Base-by-base conservation (phyloP, 2,113 vertebrate genomes). In the Actenoides lindsayi region DNA sequence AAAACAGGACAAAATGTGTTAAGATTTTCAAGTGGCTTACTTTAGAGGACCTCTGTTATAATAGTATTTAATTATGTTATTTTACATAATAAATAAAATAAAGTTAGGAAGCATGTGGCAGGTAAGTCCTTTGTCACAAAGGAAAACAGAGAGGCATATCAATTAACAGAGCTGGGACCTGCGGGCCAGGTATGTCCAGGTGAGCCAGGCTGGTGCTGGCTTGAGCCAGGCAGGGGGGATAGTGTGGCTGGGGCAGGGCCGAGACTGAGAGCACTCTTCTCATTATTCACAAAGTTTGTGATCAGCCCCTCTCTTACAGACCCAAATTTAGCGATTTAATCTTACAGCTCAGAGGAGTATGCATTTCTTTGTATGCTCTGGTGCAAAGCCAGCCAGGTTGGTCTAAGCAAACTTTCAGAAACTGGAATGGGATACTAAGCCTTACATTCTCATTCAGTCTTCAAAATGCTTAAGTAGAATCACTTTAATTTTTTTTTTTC, bases 141-240 rank as follows among this genome's bases (percentile, higher is more conserved):
- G 6, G 2, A 75, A 73, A 60, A 13, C 6, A 19, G 2, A 51
- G 41, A 57, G 8, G 5, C 21, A 60, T 11, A 39, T 14, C 54
- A 44, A 2, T 50, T 46, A 30, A 19, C 25, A 60, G 6, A 31
- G 9, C 23, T n/a, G 19, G 11, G 23, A 19, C 6, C 2, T 17
- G 16, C 0, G 0, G 4, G 9, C 44, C 24, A 31, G 11, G 3
- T 10, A 20, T 51, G 23, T 16, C 15, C 35, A 12, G 21, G 10
- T 73, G 23, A 70, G 13, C 14, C 51, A 63, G 16, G 8, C 16
- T 0, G 1, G 16, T 64, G 15, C 6, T 48, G 24, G 20, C 39
- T 73, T 24, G 9, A 23, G 2, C 24, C 31, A 63, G 39, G 62
- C 7, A 27, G 16, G 24, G 48, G 18, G 9, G 6, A 14, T 59